phyloP scores from a whole-genome alignment of 2,888 invertebrate species.

The Idaea aversata region DNA sequence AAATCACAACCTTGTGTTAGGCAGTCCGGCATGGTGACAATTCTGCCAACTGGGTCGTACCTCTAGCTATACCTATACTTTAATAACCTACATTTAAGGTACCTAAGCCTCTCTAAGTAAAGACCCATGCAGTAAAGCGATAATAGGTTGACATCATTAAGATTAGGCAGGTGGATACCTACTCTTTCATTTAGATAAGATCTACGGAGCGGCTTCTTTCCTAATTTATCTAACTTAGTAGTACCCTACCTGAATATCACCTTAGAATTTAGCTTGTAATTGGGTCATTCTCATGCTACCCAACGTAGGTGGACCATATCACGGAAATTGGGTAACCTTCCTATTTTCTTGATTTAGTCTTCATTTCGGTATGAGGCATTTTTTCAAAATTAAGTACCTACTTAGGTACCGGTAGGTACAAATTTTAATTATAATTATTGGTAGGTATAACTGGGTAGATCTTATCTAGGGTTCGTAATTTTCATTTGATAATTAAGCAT shows the following conservation, averaged over 20 bases:
- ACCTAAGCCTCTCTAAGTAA: neutral
- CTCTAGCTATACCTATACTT: no score
- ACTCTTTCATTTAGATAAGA: neutral
- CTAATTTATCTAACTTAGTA: neutral
- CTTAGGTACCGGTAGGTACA: neutral
- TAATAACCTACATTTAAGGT: no score
- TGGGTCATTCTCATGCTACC: constrained; percentile 1
- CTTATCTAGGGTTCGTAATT: no score
- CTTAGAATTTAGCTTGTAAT: neutral
- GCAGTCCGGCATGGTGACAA: no score
- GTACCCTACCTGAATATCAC: neutral
- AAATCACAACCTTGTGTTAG: no score
- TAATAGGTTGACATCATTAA: constrained; percentile 1
- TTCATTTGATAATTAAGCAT: no score
- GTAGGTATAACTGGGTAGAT: no score
- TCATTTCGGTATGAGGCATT: neutral
- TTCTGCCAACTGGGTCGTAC: no score
- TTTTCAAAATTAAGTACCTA: neutral
- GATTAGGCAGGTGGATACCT: neutral
- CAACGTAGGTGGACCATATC: neutral
- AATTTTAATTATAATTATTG: no score
- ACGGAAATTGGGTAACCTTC: neutral
- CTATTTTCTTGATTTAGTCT: neutral
- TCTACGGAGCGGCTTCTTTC: constrained; percentile 1
- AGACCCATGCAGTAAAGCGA: neutral